Conservation (phyloP, 1,140 invertebrate species). For the Cheumatopsyche charites region DNA sequence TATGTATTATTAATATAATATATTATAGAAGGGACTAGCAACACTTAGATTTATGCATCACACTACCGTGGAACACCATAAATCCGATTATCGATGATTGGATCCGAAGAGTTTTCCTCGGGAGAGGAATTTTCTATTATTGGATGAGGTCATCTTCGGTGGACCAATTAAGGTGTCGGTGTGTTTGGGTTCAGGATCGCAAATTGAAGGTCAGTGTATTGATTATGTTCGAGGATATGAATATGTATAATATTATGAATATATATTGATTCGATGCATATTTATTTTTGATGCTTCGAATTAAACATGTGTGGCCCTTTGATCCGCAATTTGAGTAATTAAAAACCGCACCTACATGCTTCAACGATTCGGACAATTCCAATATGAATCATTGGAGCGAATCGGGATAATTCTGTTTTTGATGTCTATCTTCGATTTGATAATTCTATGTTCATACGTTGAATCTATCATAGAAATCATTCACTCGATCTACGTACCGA, state of each 20-base stretch:
- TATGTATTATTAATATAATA: conserved; percentile 11
- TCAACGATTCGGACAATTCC: too few species aligned
- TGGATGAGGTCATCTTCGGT: background rate
- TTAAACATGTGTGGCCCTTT: too few species aligned
- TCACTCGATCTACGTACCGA: too few species aligned
- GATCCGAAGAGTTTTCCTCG: background rate
- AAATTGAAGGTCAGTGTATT: background rate
- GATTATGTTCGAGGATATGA: background rate
- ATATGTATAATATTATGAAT: background rate
- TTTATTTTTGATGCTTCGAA: background rate
- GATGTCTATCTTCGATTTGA: too few species aligned
- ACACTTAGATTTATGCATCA: background rate
- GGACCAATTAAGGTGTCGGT: background rate
- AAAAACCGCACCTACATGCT: too few species aligned
- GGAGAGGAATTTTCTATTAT: too few species aligned
- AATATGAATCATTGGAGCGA: too few species aligned
- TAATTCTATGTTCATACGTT: too few species aligned
- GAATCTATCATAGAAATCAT: too few species aligned
- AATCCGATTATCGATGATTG: conserved; percentile 36
- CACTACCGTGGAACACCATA: background rate
- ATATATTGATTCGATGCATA: background rate
- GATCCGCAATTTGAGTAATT: too few species aligned
- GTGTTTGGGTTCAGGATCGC: background rate
- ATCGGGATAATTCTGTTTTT: too few species aligned
- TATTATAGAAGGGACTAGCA: background rate